Conservation (phyloP, 2,888 invertebrate genomes). For the Erannis defoliaria region DNA sequence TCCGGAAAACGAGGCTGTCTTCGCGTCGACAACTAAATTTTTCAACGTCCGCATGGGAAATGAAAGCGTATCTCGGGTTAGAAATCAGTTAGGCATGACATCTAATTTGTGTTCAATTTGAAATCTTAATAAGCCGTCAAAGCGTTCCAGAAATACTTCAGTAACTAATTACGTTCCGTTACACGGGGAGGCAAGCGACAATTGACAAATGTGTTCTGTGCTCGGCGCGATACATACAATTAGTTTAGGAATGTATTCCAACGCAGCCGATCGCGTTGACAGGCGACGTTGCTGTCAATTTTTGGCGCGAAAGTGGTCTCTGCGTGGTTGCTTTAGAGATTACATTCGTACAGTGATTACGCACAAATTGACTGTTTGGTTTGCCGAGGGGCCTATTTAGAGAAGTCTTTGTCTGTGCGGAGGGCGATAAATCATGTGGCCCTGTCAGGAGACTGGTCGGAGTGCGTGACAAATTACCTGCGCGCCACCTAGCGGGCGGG, state of each 20-base stretch:
- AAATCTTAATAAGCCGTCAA: slow-evolving; percentile 86
- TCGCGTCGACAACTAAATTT: slow-evolving; percentile 68
- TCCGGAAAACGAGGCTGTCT: slow-evolving; percentile 81
- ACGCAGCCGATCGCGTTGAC: slow-evolving; percentile 66
- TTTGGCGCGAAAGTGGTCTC: slow-evolving; percentile 73
- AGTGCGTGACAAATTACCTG: slow-evolving; percentile 81
- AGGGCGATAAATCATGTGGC: slow-evolving; percentile 78
- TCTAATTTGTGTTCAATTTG: slow-evolving; percentile 85
- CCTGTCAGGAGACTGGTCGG: slow-evolving; percentile 73
- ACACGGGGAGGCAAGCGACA: slow-evolving; percentile 75
- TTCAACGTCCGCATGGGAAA: slow-evolving; percentile 63
- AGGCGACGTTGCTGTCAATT: slow-evolving; percentile 63
- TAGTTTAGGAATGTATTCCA: slow-evolving; percentile 78
- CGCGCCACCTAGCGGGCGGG: slow-evolving; percentile 65
- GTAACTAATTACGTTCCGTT: slow-evolving; percentile 79
- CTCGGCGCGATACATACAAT: slow-evolving; percentile 80
- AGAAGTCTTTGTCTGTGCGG: slow-evolving; percentile 75
- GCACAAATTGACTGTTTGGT: slow-evolving; percentile 78
- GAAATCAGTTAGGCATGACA: slow-evolving; percentile 82
- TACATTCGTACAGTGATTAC: slow-evolving; percentile 70
- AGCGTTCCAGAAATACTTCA: slow-evolving; percentile 80
- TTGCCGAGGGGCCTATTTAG: slow-evolving; percentile 77
- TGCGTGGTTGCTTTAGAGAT: slow-evolving; percentile 64
- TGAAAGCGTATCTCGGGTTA: slow-evolving; percentile 60
- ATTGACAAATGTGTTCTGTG: slow-evolving; percentile 83